These are phyloP conservation scores for Parazoanthus swiftii DNA, from an alignment of 92 coral and sea anemone species.

Conservation along the genomic window DNA sequence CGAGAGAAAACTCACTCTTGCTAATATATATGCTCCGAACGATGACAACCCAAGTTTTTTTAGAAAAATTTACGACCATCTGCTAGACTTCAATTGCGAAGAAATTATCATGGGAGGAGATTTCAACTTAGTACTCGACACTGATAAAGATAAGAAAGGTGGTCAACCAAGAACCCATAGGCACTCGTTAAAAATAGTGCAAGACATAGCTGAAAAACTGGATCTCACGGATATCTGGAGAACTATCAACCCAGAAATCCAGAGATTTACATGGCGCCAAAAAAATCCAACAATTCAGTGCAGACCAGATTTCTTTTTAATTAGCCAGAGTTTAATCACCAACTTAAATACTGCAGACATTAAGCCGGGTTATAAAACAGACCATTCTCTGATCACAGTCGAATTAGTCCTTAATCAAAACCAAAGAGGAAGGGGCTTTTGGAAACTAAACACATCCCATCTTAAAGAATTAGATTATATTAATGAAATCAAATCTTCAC, in stretches of 20 bases:
- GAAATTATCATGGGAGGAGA: slow-evolving; percentile 48
- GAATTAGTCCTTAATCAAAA: background rate
- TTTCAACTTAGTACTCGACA: slow-evolving; percentile 35
- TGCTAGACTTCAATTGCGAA: background rate
- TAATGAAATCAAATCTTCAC: slow-evolving; percentile 2
- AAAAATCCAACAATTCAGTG: slow-evolving; percentile 8
- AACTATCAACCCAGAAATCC: slow-evolving; percentile 12
- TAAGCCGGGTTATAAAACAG: slow-evolving; percentile 23
- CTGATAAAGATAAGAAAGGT: background rate
- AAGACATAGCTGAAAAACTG: background rate
- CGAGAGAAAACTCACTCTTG: slow-evolving; percentile 30
- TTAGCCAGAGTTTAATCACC: slow-evolving; percentile 13
- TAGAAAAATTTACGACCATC: slow-evolving; percentile 6
- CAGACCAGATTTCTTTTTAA: slow-evolving; percentile 11
- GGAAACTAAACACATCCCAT: slow-evolving; percentile 30
- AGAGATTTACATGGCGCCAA: slow-evolving; percentile 22
- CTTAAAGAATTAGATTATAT: slow-evolving; percentile 30
- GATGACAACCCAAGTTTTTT: slow-evolving; percentile 37
- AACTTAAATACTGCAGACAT: background rate
- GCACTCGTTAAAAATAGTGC: background rate
- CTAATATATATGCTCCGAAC: slow-evolving; percentile 45
- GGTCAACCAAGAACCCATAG: slow-evolving; percentile 8
- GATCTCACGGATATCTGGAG: slow-evolving; percentile 35
- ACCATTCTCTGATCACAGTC: background rate
- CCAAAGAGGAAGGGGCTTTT: slow-evolving; percentile 32